Conservation (phyloP, 1,140 invertebrate genomes). For the Listronotus oregonensis region DNA sequence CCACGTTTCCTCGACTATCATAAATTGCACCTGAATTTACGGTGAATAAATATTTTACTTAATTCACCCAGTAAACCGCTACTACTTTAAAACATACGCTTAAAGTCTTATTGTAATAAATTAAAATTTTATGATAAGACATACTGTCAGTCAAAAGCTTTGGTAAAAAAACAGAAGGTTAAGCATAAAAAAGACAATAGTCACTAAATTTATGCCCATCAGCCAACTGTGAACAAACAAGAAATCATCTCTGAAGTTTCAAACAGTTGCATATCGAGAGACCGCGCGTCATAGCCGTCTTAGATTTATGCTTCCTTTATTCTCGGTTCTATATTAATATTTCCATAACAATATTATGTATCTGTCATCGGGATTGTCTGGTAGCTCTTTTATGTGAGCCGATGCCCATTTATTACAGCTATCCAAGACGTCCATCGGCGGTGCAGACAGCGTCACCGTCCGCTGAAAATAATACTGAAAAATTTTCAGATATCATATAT, state of each 20-base stretch:
- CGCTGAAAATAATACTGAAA: constrained; percentile 32
- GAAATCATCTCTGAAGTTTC: constrained; percentile 28
- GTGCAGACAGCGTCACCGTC: constrained; percentile 38
- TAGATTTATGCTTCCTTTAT: constrained; percentile 49
- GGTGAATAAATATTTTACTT: too few relatives aligned
- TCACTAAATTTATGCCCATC: constrained; percentile 35
- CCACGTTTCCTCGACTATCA: too few relatives aligned
- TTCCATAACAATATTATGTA: constrained; percentile 54
- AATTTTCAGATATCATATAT: constrained; percentile 33
- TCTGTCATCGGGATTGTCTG: constrained; percentile 46
- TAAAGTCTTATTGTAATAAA: too few relatives aligned
- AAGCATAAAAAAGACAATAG: constrained; percentile 28
- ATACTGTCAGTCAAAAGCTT: background rate
- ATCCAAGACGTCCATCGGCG: constrained; percentile 43
- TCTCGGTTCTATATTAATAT: constrained; percentile 51
- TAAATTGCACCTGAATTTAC: too few relatives aligned
- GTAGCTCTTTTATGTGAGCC: constrained; percentile 43
- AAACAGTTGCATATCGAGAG: constrained; percentile 16
- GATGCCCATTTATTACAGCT: constrained; percentile 45
- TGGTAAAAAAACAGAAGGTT: constrained; percentile 19
- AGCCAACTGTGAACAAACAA: constrained; percentile 32
- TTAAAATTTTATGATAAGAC: too few relatives aligned
- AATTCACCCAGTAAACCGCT: too few relatives aligned
- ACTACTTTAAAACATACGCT: too few relatives aligned
- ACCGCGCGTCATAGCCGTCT: constrained; percentile 15